These are phyloP conservation scores for Mylabris phalerata DNA, from an alignment of 1,140 invertebrate genomes.

Conservation along the genomic window DNA sequence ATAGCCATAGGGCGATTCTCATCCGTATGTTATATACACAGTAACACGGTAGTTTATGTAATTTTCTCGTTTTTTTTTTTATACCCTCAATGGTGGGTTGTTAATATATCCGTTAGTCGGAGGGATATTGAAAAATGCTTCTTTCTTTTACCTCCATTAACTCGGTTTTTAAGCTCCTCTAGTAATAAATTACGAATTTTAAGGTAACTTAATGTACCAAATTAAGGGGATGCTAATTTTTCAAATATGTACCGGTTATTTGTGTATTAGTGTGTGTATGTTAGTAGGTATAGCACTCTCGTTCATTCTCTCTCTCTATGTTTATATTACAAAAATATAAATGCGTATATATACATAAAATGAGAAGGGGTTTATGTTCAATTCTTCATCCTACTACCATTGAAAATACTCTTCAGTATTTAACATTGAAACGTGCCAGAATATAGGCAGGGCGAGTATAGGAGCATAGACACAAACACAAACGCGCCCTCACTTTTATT, in stretches of 20 bases:
- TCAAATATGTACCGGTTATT: constrained; percentile 21
- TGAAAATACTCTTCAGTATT: too few relatives aligned
- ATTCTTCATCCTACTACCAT: too few relatives aligned
- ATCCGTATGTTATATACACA: constrained; percentile 13
- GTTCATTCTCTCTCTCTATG: background rate
- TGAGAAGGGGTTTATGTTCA: too few relatives aligned
- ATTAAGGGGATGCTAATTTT: constrained; percentile 31
- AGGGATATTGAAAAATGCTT: constrained; percentile 22
- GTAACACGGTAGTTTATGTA: background rate
- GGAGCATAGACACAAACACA: too few relatives aligned
- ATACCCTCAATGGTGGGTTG: too few relatives aligned
- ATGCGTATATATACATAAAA: too few relatives aligned
- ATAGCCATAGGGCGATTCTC: constrained; percentile 19
- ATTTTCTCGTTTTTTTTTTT: background rate
- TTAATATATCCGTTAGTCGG: too few relatives aligned
- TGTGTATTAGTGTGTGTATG: constrained; percentile 16
- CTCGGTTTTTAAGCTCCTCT: constrained; percentile 19
- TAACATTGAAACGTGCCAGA: too few relatives aligned
- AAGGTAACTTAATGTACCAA: constrained; percentile 31
- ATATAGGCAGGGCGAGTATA: too few relatives aligned
- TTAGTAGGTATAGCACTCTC: background rate
- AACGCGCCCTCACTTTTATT: constrained; percentile 13
- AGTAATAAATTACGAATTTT: constrained; percentile 31
- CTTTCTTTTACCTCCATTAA: constrained; percentile 22
- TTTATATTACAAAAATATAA: background rate